A percentile compares a stretch with the other conserved stretches of the same genome.
These are phyloP conservation scores for Pocillopora meandrina DNA, from an alignment of 92 coral and sea anemone species.

Conservation along the genomic window DNA sequence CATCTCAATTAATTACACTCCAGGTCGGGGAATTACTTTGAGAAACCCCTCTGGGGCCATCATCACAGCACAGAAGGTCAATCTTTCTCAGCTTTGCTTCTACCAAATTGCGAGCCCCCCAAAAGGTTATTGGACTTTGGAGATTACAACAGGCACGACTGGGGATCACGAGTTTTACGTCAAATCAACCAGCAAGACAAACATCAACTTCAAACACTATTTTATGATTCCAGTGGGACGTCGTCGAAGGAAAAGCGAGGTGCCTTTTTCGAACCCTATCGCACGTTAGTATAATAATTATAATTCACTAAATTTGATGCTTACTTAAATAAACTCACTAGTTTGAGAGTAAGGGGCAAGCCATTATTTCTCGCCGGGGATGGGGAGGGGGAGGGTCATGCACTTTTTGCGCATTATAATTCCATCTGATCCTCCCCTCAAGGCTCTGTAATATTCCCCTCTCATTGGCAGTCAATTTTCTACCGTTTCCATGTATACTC, in stretches of 20 bases:
- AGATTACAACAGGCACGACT: constrained; percentile 37
- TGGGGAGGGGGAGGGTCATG: too few species aligned
- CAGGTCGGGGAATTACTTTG: constrained; percentile 45
- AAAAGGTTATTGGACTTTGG: constrained; percentile 77
- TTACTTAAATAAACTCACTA: too few species aligned
- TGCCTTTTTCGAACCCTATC: constrained; percentile 68
- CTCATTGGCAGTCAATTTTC: too few species aligned
- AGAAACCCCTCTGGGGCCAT: constrained; percentile 36
- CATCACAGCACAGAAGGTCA: constrained; percentile 54
- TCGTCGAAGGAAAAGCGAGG: constrained; percentile 26
- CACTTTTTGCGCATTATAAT: too few species aligned
- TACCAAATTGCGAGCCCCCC: constrained; percentile 66
- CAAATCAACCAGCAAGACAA: constrained; percentile 67
- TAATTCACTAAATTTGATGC: too few species aligned
- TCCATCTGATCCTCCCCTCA: too few species aligned
- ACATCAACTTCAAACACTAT: constrained; percentile 75
- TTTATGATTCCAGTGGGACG: constrained; percentile 46
- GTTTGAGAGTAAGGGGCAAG: too few species aligned
- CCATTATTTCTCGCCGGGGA: too few species aligned
- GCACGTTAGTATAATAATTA: constrained; percentile 47
- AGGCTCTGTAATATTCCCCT: too few species aligned
- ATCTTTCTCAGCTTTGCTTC: constrained; percentile 57
- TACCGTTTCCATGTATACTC: too few species aligned
- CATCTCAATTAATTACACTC: neutral
- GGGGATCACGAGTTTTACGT: constrained; percentile 75